phyloP scores from a whole-genome alignment of 2,797 vertebrate species.

The Sphenodon punctatus region DNA sequence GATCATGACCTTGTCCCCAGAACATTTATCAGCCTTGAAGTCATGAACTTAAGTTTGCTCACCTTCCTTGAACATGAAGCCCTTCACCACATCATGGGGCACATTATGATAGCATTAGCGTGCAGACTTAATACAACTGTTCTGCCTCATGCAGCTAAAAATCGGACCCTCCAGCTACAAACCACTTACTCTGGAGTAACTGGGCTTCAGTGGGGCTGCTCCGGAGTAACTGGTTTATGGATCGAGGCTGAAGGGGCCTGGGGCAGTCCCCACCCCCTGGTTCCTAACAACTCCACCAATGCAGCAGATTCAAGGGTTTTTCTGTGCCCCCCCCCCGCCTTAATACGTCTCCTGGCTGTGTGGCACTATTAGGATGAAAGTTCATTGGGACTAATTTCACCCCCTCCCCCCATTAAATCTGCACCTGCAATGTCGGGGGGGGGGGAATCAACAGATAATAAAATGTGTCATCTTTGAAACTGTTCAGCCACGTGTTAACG shows the following conservation, averaged over 20 bases:
- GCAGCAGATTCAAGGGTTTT: too few species aligned
- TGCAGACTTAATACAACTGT: too few species aligned
- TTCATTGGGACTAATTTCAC: slow-evolving; percentile 70
- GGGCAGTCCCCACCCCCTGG: too few species aligned
- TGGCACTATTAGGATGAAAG: slow-evolving; percentile 38
- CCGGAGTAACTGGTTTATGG: background rate
- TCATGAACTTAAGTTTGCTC: too few species aligned
- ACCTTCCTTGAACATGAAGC: slow-evolving; percentile 68
- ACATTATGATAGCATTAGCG: background rate
- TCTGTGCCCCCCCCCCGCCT: too few species aligned
- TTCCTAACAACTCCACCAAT: too few species aligned
- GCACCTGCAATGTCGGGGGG: slow-evolving; percentile 93
- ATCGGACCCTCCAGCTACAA: too few species aligned
- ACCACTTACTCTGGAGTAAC: too few species aligned
- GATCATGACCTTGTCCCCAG: slow-evolving; percentile 82
- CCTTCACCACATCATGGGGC: background rate
- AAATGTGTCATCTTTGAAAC: slow-evolving; percentile 92
- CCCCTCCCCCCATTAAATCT: slow-evolving; percentile 77
- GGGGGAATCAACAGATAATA: slow-evolving; percentile 95
- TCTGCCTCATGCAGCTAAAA: too few species aligned
- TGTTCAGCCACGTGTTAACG: slow-evolving; percentile 84
- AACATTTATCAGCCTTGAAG: too few species aligned
- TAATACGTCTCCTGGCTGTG: background rate
- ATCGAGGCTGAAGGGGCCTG: too few species aligned
- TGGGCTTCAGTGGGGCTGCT: background rate